phyloP scores from a whole-genome alignment of 1,140 invertebrate species.

The Drosophila pandora region DNA sequence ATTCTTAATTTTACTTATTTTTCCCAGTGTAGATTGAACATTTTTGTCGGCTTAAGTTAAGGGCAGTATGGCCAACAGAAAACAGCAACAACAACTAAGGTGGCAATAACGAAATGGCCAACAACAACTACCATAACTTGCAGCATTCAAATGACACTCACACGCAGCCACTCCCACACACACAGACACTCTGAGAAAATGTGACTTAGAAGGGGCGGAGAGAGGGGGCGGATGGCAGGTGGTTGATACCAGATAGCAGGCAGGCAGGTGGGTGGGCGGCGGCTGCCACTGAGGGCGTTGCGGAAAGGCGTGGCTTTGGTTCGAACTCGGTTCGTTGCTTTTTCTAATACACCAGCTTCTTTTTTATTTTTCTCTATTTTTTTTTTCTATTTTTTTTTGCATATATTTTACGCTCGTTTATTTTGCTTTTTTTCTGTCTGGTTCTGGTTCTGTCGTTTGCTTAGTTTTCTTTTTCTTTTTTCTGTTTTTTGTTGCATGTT shows the following conservation, averaged over 20 bases:
- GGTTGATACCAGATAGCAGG: not conserved
- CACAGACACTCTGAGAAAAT: conserved; percentile 7
- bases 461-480: conserved; percentile 31
- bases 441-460: conserved; percentile 36
- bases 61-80: conserved; percentile 5
- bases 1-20: not conserved
- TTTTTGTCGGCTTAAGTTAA: conserved; percentile 13
- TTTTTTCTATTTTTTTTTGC: not conserved
- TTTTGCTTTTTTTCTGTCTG: conserved; percentile 11
- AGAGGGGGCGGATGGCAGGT: not conserved
- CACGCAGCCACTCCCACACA: conserved; percentile 6
- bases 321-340: conserved; percentile 3
- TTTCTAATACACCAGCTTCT: conserved; percentile 27
- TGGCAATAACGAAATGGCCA: conserved; percentile 21
- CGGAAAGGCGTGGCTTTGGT: conserved; percentile 45
- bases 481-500: conserved; percentile 4
- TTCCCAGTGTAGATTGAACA: conserved; percentile 16
- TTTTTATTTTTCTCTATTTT: conserved; percentile 2
- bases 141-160: conserved; percentile 37
- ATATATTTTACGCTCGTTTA: not conserved
- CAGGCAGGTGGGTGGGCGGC: not conserved
- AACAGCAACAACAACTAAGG: conserved; percentile 16
- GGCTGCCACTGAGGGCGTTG: not conserved
- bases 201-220: not conserved
- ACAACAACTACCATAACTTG: conserved; percentile 14